These are phyloP conservation scores for Cettia cetti DNA, from an alignment of 2,113 vertebrate genomes.

Conservation along the genomic window DNA sequence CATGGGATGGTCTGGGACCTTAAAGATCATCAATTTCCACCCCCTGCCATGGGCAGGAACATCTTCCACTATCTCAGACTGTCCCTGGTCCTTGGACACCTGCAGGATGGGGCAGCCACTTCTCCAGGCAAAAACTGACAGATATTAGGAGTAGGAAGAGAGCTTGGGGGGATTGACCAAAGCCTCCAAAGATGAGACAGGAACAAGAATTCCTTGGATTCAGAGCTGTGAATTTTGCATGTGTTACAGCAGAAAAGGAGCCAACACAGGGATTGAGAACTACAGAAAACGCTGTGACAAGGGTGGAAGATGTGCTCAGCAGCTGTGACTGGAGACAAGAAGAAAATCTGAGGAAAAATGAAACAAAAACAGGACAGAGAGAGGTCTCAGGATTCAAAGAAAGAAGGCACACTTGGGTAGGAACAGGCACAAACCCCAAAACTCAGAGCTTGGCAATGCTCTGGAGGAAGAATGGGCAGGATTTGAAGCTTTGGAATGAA, in stretches of 20 bases:
- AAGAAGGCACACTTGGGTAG: not conserved
- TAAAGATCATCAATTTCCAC: not conserved
- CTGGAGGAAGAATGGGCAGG: not conserved
- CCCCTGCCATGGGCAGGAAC: not conserved
- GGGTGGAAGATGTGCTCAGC: not conserved
- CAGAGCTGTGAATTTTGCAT: not conserved
- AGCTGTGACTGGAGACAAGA: accelerated
- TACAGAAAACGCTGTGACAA: not conserved
- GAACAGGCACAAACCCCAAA: not conserved
- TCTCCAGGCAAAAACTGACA: not conserved
- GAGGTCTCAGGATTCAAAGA: not conserved
- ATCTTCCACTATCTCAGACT: not conserved
- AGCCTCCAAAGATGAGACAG: not conserved
- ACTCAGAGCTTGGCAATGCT: not conserved
- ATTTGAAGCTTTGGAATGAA: not conserved
- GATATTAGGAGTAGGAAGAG: accelerated
- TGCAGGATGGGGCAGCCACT: not conserved
- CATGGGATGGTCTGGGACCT: not conserved
- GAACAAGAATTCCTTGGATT: not conserved
- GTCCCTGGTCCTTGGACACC: not conserved
- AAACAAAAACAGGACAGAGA: not conserved
- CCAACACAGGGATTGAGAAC: not conserved
- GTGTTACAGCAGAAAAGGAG: not conserved
- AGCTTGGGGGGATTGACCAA: accelerated
- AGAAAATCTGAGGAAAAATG: not conserved